phyloP scores from a whole-genome alignment of 2,888 invertebrate genomes.

The Cryptocheilus praepositus region DNA sequence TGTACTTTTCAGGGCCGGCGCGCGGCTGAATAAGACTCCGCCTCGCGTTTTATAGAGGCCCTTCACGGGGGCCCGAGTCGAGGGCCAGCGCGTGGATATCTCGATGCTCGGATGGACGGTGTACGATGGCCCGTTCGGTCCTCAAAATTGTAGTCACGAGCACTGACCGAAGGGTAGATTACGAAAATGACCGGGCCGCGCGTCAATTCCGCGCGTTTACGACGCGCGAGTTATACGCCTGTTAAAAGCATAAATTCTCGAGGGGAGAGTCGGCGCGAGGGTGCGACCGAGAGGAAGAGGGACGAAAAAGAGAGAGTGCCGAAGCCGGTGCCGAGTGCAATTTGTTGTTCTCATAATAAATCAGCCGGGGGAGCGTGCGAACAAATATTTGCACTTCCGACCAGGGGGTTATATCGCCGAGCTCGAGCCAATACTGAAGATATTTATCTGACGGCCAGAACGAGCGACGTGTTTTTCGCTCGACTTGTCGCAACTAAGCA shows the following conservation, averaged over 20 bases:
- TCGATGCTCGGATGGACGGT: background rate
- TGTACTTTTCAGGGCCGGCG: slow-evolving; percentile 22
- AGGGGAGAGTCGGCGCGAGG: slow-evolving; percentile 22
- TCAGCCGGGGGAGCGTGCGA: slow-evolving; percentile 35
- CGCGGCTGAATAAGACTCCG: slow-evolving; percentile 9
- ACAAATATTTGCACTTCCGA: slow-evolving; percentile 39
- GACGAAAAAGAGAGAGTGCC: slow-evolving; percentile 9
- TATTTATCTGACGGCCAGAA: no score
- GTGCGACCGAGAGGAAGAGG: slow-evolving; percentile 18
- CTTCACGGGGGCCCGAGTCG: slow-evolving; percentile 20
- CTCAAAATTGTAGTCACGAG: slow-evolving; percentile 34
- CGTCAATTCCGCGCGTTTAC: slow-evolving; percentile 43
- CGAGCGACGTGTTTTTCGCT: no score
- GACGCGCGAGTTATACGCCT: slow-evolving; percentile 40
- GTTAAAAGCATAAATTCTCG: slow-evolving; percentile 32
- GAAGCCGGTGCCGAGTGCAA: slow-evolving; percentile 33
- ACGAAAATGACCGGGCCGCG: slow-evolving; percentile 50
- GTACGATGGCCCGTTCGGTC: slow-evolving; percentile 15
- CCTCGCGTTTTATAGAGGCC: slow-evolving; percentile 24
- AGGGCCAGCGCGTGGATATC: slow-evolving; percentile 4
- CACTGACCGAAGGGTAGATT: slow-evolving; percentile 11
- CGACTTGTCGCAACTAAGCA: no score
- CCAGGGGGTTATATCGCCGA: background rate
- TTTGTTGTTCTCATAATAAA: slow-evolving; percentile 50
- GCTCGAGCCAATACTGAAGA: no score